Evolutionary conservation across 2,888 invertebrate genomes (phyloP), one percentile per base, ranked within the genome.

Genomic region (Coecobrya sp.): DNA sequence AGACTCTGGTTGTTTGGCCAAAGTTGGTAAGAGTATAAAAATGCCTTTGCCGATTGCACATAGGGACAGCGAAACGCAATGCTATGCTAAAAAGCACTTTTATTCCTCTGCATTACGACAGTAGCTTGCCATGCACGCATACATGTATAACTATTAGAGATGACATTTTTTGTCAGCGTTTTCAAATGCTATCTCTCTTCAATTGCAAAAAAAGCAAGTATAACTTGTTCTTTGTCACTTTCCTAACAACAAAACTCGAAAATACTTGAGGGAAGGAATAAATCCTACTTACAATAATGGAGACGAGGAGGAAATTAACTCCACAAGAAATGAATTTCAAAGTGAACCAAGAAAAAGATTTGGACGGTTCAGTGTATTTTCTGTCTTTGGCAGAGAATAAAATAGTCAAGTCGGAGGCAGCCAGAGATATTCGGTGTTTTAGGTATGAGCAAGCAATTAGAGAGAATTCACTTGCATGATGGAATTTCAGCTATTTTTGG

Each of bases 401-500:
- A 62, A 62, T 11, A 62, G 49, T 36, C 22, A 87, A 84, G 73
- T 11, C 2, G 73, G 19, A 62, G 62, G 73, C 25, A 84, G 73
- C 1, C 2, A 84, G 19, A 62, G 62, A 82, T 42, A 86, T 87
- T 91, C 36, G 49, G 73, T 88, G 59, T 62, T 91, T 49, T 91
- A 91, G 82, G 89, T 89, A 89, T 42, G 79, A 79, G 90, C 93
- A 93, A 94, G 90, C 93, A 94, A 94, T 94, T 94, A 94, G 93
- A 93, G 93, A 91, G 93, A 94, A 94, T 93, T 93, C 93, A 92
- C 91, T 93, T 91, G 79, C 79, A 93, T 93, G 93, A 93, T 91
- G 93, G 93, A 94, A 94, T 94, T 94, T 88, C 92, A 94, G 93
- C 85, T 94, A 94, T 94, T 94, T 94, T 94, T 94, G 93, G 93